Evolutionary conservation across 2,888 invertebrate species (phyloP), one percentile per base, ranked within the genome.

Genomic region (Hirtodrosophila confusa): DNA sequence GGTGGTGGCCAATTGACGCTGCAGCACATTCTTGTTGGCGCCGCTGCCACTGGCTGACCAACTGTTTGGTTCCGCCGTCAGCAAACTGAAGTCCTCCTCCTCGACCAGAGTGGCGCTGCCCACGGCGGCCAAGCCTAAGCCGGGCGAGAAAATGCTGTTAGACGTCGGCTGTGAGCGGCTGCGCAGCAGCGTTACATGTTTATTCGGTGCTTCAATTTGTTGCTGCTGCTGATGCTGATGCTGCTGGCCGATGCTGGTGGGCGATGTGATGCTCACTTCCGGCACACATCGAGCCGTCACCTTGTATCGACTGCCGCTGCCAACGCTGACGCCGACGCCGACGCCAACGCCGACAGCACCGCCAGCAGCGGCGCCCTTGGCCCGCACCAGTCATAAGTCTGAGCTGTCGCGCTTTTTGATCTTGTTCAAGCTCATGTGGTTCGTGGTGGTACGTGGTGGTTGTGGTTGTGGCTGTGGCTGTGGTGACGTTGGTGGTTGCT

Each of bases 311-410:
- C 90, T 90, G 74, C 90, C 90, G 70, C 89, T 88, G 79, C 88
- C 79, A 72, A 88, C 84, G 72, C 85, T 72, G 61, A 78, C 83
- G 65, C 88, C 87, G 61, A 78, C 83, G 65, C 88, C 87, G 53
- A 86, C 84, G 66, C 73, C 82, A 67, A 75, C 64, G 63, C 72
- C 79, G 56, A 79, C 76, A 77, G 70, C 83, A 61, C 80, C 80
- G 69, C 88, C 87, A 55, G 69, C 75, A 61, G 60, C 65, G 73
- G 77, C 85, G 71, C 88, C 86, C 62, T 89, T 90, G 53, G 88
- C 85, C 79, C 90, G 89, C 88, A 91, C 88, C 88, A 91, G 91
- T 91, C 91, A 91, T 91, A 91, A 91, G 86, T 91, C 92, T 44
- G 91, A 83, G 63, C 88, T 91, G 69, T 92, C 91, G 75, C 90